Base-by-base conservation (phyloP, 1,140 invertebrate genomes). In the Caenorhabditis brenneri region DNA sequence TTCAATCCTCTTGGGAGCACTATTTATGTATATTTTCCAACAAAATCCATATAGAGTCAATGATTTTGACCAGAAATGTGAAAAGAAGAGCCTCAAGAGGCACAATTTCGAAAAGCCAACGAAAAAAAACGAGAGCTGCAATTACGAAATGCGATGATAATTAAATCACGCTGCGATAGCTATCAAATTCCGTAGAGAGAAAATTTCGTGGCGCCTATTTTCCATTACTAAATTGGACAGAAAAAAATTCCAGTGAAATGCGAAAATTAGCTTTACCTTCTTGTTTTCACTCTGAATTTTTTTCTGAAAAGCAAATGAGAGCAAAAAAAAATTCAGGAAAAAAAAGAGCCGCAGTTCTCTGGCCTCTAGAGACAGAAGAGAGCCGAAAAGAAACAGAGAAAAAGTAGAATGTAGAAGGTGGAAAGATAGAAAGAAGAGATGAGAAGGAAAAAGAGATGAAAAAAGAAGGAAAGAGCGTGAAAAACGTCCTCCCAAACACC, bases 391-490 rank as follows among this genome's bases (percentile, higher is more conserved):
- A 42, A 48, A 82, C 16, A 27, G 42, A 82, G 80, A 48, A 55
- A 82, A 65, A 53, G 80, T 51, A 22, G 58, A 60, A 69, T 39
- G 55, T 22, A 60, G 58, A 69, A 48, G 36, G 58, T 48, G 58
- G 46, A 82, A 65, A 42, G 80, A 69, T 31, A 42, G 42, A 65
- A 65, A 65, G 53, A 82, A 60, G 53, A 69, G 27, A 82, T 2
- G 49, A 27, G 51, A 7, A 55, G 3, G n/a, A 46, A 69, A 42
- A 19, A 65, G 55, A 58, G 19, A 69, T 6, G 36, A 22, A 39
- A 29, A 29, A 24, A 53, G 48, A 31, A 27, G 48, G 46, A 39
- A 31, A 51, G 79, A 80, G 65, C n/a, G 65, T 42, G 36, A 74
- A 42, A n/a, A 74, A 36, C 36, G 65, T 29, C 33, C 36, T 74